These are phyloP conservation scores for Benthochromis sp. DNA, from an alignment of 2,113 vertebrate genomes.

Conservation along the genomic window DNA sequence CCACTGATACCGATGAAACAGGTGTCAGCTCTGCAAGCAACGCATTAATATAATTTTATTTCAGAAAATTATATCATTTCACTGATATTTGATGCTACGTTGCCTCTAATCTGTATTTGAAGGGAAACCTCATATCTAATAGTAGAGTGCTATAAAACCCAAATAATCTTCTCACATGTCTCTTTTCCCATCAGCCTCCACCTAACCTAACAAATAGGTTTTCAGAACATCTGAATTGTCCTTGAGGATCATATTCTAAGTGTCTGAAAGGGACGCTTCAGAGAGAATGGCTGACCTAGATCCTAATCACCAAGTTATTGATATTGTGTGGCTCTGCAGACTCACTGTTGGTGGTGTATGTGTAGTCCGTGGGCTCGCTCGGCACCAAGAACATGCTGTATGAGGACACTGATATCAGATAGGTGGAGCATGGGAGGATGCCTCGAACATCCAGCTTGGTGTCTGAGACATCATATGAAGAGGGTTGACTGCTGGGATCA, in stretches of 20 bases:
- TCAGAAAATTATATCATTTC: neutral
- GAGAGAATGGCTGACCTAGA: slow-evolving; percentile 57
- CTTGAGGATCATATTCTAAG: slow-evolving; percentile 43
- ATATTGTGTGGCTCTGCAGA: slow-evolving; percentile 27
- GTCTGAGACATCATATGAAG: slow-evolving; percentile 13
- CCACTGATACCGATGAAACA: slow-evolving; percentile 41
- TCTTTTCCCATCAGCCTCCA: neutral
- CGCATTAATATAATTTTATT: neutral
- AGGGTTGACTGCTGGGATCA: neutral
- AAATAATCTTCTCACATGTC: neutral
- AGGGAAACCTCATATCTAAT: neutral
- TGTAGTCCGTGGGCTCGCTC: slow-evolving; percentile 58
- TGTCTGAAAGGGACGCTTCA: slow-evolving; percentile 43
- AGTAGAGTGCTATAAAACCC: neutral
- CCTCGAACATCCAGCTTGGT: slow-evolving; percentile 29
- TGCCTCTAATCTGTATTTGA: neutral
- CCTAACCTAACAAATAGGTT: slow-evolving; percentile 4
- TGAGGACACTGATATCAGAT: slow-evolving; percentile 66
- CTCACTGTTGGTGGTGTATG: slow-evolving; percentile 71
- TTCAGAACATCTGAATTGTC: neutral
- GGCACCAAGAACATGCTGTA: slow-evolving; percentile 57
- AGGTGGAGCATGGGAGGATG: slow-evolving; percentile 65
- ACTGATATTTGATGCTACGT: neutral
- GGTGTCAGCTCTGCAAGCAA: slow-evolving; percentile 37
- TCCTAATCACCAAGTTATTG: slow-evolving; percentile 39